These are phyloP conservation scores for Otocyon megalotis DNA, from an alignment of 2,113 vertebrate species.

Conservation along the genomic window DNA sequence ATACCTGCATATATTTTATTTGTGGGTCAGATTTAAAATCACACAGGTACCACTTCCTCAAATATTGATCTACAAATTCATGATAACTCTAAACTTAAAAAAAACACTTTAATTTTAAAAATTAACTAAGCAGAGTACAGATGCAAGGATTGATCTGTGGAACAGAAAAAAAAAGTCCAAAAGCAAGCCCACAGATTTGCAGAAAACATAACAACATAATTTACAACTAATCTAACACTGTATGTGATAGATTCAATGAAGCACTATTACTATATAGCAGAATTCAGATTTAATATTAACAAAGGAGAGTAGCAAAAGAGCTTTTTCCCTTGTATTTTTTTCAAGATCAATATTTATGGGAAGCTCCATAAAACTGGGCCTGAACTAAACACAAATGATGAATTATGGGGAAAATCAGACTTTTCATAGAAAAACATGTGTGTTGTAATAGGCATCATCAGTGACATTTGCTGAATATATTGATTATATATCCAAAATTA, in stretches of 20 bases:
- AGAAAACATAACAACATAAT: neutral
- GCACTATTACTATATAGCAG: neutral
- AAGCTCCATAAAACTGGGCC: neutral
- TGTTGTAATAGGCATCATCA: neutral
- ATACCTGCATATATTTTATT: neutral
- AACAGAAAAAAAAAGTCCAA: neutral
- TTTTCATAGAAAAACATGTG: conserved; percentile 60
- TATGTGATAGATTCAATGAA: neutral
- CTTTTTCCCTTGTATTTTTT: neutral
- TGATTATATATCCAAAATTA: conserved; percentile 74
- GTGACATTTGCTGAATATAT: conserved; percentile 30
- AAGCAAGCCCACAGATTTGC: neutral
- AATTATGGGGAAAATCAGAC: conserved; percentile 59
- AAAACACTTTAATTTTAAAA: neutral
- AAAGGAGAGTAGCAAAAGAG: neutral
- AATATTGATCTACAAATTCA: neutral
- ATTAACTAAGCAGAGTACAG: neutral
- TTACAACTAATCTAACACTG: neutral
- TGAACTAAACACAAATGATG: conserved; percentile 61
- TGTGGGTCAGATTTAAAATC: neutral
- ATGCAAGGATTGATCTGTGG: neutral
- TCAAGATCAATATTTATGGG: conserved; percentile 5
- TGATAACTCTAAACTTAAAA: neutral
- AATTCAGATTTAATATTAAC: neutral
- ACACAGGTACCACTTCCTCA: neutral